These are phyloP conservation scores for Vireo altiloquus DNA, from an alignment of 2,113 vertebrate species.

Conservation along the genomic window DNA sequence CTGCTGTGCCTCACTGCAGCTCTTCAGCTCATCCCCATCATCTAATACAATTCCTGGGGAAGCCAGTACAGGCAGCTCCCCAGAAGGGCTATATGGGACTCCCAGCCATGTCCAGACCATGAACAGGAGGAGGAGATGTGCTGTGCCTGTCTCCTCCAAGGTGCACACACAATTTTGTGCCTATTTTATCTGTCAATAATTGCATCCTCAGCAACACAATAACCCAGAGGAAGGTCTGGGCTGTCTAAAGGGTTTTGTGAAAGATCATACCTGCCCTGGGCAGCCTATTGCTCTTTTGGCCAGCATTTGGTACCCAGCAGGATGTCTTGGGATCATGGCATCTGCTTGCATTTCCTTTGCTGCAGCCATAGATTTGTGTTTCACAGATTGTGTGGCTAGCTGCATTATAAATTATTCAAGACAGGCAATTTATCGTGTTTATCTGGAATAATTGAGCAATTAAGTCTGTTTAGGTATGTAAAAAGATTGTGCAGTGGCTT, in stretches of 20 bases:
- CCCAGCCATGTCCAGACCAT: rapidly evolving
- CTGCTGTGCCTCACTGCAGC: neutral
- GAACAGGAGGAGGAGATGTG: rapidly evolving
- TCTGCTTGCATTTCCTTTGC: neutral
- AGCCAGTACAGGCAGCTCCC: neutral
- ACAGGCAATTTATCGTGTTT: conserved; percentile 34
- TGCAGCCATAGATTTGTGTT: neutral
- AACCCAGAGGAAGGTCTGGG: neutral
- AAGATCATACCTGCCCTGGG: neutral
- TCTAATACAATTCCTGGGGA: neutral
- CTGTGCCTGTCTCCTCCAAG: neutral
- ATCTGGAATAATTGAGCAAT: conserved; percentile 61
- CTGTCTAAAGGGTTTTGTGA: neutral
- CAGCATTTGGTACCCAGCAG: rapidly evolving
- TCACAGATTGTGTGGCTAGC: conserved; percentile 2
- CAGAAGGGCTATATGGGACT: neutral
- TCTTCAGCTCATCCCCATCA: neutral
- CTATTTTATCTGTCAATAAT: neutral
- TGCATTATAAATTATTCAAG: conserved; percentile 51
- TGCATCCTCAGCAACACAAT: neutral
- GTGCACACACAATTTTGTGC: neutral
- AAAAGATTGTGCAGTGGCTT: conserved; percentile 34
- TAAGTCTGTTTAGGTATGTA: conserved; percentile 57
- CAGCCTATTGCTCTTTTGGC: neutral
- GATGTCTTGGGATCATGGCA: neutral